phyloP scores from a whole-genome alignment of 2,797 vertebrate species.

The Jordanella pulchra region DNA sequence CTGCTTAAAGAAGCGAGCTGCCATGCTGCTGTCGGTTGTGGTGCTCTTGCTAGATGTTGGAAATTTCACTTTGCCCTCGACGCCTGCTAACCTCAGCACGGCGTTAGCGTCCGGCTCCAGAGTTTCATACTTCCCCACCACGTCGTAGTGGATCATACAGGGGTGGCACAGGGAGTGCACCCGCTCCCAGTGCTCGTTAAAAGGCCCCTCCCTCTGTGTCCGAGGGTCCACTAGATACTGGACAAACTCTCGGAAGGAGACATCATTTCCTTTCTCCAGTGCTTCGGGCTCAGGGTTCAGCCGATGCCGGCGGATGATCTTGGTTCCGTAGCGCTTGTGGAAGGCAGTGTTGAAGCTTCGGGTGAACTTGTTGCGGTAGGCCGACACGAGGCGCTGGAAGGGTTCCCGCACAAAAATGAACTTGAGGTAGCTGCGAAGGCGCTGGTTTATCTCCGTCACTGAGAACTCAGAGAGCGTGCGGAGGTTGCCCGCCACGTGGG shows the following conservation, averaged over 20 bases:
- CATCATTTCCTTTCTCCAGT: constrained; percentile 84
- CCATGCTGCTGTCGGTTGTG: constrained; percentile 83
- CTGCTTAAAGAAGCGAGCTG: constrained; percentile 87
- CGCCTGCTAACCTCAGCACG: constrained; percentile 84
- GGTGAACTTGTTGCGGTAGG: constrained; percentile 93
- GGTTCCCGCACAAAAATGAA: constrained; percentile 95
- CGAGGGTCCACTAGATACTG: constrained; percentile 91
- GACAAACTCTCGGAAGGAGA: constrained; percentile 91
- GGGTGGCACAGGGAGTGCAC: constrained; percentile 95
- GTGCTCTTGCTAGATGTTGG: constrained; percentile 83
- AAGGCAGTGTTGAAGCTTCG: constrained; percentile 92
- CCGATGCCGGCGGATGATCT: constrained; percentile 89
- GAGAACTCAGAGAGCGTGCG: constrained; percentile 88
- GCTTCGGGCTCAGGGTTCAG: constrained; percentile 76
- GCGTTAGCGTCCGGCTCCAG: constrained; percentile 87
- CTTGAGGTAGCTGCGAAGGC: constrained; percentile 92
- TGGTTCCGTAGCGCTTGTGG: constrained; percentile 91
- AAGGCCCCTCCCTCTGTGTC: constrained; percentile 87
- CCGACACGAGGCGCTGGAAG: constrained; percentile 92
- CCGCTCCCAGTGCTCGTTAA: constrained; percentile 97
- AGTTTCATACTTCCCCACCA: constrained; percentile 96
- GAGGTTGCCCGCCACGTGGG: constrained; percentile 87
- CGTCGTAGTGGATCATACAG: constrained; percentile 91
- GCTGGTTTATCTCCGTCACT: constrained; percentile 87
- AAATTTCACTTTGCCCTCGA: constrained; percentile 80